These are phyloP conservation scores for Agapetus fuscipes DNA, from an alignment of 2,888 invertebrate species.

Conservation along the genomic window DNA sequence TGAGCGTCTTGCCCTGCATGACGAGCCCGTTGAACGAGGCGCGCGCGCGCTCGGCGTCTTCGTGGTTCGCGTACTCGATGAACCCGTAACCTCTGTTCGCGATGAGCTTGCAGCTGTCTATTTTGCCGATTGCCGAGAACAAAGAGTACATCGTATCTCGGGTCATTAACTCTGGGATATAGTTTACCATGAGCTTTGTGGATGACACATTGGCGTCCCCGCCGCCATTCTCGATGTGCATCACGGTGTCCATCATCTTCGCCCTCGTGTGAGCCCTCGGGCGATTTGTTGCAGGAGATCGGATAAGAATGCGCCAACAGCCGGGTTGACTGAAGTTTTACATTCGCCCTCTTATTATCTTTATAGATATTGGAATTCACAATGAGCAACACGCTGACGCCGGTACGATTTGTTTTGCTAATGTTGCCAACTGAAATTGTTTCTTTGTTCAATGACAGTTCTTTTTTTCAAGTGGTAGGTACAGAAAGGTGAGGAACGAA, in stretches of 20 bases:
- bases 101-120: constrained; percentile 44
- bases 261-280: neutral
- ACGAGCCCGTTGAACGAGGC: constrained; percentile 43
- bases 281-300: too few species aligned
- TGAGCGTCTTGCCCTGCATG: constrained; percentile 45
- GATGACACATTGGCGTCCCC: constrained; percentile 46
- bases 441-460: constrained; percentile 16
- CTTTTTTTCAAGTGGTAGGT: constrained; percentile 6
- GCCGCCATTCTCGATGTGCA: constrained; percentile 45
- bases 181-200: constrained; percentile 49
- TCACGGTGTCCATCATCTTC: constrained; percentile 34
- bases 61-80: constrained; percentile 43
- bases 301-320: too few species aligned
- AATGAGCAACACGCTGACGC: constrained; percentile 15
- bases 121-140: constrained; percentile 46
- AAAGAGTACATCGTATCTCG: constrained; percentile 47
- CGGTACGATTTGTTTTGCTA: constrained; percentile 16
- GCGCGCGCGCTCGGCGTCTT: constrained; percentile 47
- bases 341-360: neutral
- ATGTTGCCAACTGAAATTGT: constrained; percentile 14
- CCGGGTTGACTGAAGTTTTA: neutral
- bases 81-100: constrained; percentile 45
- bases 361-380: constrained; percentile 1
- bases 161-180: constrained; percentile 46
- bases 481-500: too few species aligned